Base-by-base conservation (phyloP, 2,888 invertebrate genomes). In the Apamea epomidion region DNA sequence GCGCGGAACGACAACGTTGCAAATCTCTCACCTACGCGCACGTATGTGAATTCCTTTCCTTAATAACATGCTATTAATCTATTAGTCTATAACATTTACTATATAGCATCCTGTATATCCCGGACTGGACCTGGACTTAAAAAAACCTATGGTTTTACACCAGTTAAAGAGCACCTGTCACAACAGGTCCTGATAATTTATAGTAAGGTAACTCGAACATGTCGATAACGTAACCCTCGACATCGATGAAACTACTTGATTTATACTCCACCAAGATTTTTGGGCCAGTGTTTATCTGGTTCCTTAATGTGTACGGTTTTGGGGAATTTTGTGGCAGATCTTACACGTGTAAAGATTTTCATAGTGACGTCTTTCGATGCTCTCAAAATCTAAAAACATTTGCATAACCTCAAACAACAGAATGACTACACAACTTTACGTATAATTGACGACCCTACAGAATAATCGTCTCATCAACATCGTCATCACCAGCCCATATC, bases 251-350 rank as follows among this genome's bases (percentile, higher is more conserved):
- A 80, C 60, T 60, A 25, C 25, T 64, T 87, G 85, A 87, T 85
- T 85, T 85, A 85, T 85, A 42, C 54, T 72, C 51, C 8, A 16
- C 14, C 18, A 62, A 51, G 58, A 84, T 85, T 71, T 84, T 84
- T 64, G 58, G 7, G 58, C 1, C 16, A 29, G 68, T 79, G 58
- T 85, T 76, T 70, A 65, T 81, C 51, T 74, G n/a, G 12, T 5
- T 1, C 62, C 25, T 37, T 54, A 54, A 69, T 32, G 12, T 69
- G 21, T 48, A 25, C 4, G 68, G 29, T 21, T 76, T 67, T 42
- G 0, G n/a, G 2, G 16, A 60, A 4, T 16, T 67, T 68, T 60
- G 29, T 60, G 16, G 16, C 1, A 48, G 6, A 29, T 45, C 2
- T 3, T 16, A 16, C 25, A 58, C 1, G 25, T 5, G 32, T 81